A percentile compares a stretch with the other conserved stretches of the same genome.
Evolutionary conservation across 2,797 vertebrate genomes (phyloP).

Genomic region (Anableps anableps): DNA sequence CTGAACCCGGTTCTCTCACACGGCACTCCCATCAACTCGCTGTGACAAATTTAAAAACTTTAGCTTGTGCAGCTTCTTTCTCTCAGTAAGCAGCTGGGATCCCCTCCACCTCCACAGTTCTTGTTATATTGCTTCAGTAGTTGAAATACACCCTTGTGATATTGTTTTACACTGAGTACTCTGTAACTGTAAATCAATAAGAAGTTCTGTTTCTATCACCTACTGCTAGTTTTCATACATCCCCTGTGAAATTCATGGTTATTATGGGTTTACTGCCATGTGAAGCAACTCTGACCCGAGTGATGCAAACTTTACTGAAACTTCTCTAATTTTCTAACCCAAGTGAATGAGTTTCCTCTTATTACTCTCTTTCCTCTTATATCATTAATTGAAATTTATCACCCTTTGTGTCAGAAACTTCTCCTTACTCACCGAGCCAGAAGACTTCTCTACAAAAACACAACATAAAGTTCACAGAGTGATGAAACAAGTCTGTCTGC

Average conservation of each 20-base stretch:
- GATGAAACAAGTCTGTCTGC: neutral
- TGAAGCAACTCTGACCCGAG: neutral
- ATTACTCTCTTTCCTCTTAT: no score
- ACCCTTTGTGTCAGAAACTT: neutral
- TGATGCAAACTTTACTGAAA: neutral
- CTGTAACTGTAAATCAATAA: no score
- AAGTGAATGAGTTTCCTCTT: neutral
- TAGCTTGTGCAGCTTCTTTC: neutral
- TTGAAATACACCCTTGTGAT: no score
- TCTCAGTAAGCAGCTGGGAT: neutral
- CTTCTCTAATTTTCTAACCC: neutral
- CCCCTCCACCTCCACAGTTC: no score
- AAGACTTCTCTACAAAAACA: neutral
- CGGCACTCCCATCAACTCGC: neutral
- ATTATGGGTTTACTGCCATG: neutral
- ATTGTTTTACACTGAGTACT: no score
- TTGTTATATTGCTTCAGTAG: no score
- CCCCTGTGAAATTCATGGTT: neutral
- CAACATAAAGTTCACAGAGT: neutral
- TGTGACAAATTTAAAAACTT: neutral
- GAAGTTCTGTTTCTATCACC: no score
- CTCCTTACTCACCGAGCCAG: neutral
- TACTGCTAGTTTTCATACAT: neutral
- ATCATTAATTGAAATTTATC: neutral
- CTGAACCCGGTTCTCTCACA: neutral